Evolutionary conservation across 2,113 vertebrate genomes (phyloP), one percentile per base, ranked within the genome.

Genomic region (Pavo muticus): DNA sequence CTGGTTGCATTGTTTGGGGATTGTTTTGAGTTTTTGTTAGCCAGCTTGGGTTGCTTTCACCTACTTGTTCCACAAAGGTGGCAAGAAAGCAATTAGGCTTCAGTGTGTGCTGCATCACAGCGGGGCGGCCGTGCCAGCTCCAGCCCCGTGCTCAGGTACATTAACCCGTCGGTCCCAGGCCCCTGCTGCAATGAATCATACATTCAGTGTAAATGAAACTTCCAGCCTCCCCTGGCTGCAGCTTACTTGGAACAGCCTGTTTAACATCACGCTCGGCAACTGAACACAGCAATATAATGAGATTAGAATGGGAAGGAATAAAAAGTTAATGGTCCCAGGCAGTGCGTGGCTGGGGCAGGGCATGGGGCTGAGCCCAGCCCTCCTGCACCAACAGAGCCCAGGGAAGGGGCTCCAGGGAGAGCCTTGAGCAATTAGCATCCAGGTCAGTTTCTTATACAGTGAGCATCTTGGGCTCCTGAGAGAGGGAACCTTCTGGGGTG

Each of bases 131-230:
- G 35, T 30, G 89, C 68, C 61, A 0, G 1, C 17, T 77, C 0
- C 0, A 84, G 79, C 35, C 5, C 3, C 5, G 2, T 27, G 6
- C 54, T 63, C 76, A 76, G 87, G 86, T 94, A 75, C 67, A 82
- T 59, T 81, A 89, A 87, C 72, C 23, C 45, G 15, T 77, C 48
- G 50, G 84, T 93, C 77, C 77, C 78, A 56, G 57, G 84, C 91
- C 93, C 60, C 86, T 10, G 68, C 80, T 65, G 90, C 91, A 87
- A 96, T 94, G 91, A 96, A 96, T 91, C 80, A 56, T 50, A 25
- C 48, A 78, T 91, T 95, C 70, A 57, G 78, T 87, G 90, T 87
- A 95, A 85, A 95, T 96, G 96, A 88, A 88, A 85, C 91, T 94
- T 94, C 90, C 93, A 91, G 85, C 92, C 91, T 96, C 91, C 57